Conservation (phyloP, 2,113 vertebrate genomes). For the Prietella phreatophila region DNA sequence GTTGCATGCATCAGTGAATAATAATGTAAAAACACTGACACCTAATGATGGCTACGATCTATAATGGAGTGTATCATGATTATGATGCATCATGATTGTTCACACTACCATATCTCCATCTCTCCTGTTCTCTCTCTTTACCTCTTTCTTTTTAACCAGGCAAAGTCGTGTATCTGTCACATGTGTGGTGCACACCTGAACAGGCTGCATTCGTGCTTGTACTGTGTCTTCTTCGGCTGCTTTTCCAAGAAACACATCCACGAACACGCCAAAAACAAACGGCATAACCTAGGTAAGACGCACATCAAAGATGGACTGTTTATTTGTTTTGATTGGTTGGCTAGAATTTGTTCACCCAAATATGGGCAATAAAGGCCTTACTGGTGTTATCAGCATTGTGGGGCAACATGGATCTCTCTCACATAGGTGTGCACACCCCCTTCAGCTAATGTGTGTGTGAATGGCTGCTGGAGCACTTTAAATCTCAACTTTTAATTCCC, state of each 20-base stretch:
- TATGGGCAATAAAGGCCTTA: background rate
- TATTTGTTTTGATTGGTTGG: background rate
- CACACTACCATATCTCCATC: background rate
- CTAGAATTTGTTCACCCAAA: background rate
- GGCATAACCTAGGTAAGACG: conserved; percentile 95
- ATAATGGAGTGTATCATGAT: background rate
- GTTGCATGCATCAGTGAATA: background rate
- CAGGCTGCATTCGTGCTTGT: conserved; percentile 97
- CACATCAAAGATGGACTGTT: background rate
- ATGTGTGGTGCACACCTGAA: conserved; percentile 89
- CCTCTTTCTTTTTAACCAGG: conserved; percentile 64
- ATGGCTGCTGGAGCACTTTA: background rate
- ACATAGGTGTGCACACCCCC: background rate
- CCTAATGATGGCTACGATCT: background rate
- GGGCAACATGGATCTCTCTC: background rate
- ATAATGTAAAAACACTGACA: background rate
- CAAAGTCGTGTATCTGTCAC: conserved; percentile 89
- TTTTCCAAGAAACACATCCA: conserved; percentile 99
- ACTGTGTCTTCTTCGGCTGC: conserved; percentile 98
- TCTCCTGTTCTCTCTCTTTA: background rate
- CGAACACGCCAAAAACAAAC: conserved; percentile 95
- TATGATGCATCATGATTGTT: background rate
- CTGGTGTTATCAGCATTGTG: conserved; percentile 16
- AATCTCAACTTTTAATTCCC: background rate
- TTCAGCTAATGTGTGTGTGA: background rate